Percentiles rank a stretch among this genome's conserved stretches.
phyloP scores from a whole-genome alignment of 2,888 invertebrate genomes.

The Rhimphoctona megacephalus region DNA sequence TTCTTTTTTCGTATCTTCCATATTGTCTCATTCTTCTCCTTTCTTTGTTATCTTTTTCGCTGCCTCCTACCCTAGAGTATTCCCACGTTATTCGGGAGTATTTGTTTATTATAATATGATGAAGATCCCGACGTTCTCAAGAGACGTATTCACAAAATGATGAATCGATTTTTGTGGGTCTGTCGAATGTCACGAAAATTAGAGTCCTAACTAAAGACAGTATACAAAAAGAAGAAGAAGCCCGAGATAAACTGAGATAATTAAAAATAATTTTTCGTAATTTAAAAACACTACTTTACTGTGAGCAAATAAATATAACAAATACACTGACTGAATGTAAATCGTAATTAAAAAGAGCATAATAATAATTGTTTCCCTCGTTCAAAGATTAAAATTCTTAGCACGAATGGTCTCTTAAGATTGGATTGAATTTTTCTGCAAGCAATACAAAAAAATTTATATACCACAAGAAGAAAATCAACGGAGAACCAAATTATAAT shows the following conservation, averaged over 20 bases:
- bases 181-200: not conserved
- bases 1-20: not conserved
- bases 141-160: slow-evolving; percentile 25
- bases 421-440: not conserved
- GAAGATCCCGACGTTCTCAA: slow-evolving; percentile 19
- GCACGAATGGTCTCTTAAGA: not conserved
- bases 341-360: not conserved
- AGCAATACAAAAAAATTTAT: not conserved
- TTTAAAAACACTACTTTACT: not conserved
- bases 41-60: not conserved
- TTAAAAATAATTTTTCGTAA: not conserved
- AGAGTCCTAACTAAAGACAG: not conserved
- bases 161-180: not conserved
- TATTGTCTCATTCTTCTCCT: not conserved
- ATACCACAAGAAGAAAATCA: not conserved
- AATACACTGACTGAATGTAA: not conserved
- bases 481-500: slow-evolving; percentile 10
- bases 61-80: not conserved
- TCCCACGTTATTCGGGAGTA: not conserved
- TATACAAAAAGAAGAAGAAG: not conserved
- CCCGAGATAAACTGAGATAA: not conserved
- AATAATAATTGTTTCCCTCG: not conserved
- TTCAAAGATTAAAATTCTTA: not conserved
- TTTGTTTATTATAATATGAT: slow-evolving; percentile 32
- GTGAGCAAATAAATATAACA: not conserved